Evolutionary conservation across 2,888 invertebrate genomes (phyloP).

Genomic region (Odontocerum albicorne): DNA sequence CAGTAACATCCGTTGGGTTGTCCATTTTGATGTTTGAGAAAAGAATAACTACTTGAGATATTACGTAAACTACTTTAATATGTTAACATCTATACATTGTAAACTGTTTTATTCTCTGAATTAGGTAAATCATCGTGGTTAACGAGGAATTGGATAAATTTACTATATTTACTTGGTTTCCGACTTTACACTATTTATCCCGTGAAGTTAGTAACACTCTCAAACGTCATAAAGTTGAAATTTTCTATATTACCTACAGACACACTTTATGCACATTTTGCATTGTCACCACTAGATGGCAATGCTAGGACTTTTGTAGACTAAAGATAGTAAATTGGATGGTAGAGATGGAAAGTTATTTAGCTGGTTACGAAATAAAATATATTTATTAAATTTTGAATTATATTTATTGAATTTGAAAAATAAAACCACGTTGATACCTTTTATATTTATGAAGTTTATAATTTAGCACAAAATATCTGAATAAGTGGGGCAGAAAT

Average conservation of each 20-base stretch:
- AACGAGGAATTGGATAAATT: conserved; percentile 6
- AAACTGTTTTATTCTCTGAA: background rate
- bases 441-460: too few relatives aligned
- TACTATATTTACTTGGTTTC: conserved; percentile 19
- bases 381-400: background rate
- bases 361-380: too few relatives aligned
- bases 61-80: background rate
- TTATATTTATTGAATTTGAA: too few relatives aligned
- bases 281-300: background rate
- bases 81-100: conserved; percentile 5
- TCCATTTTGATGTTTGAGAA: conserved; percentile 22
- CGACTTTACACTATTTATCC: conserved; percentile 18
- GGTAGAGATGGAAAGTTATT: too few relatives aligned
- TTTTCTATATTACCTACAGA: conserved; percentile 6
- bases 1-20: conserved; percentile 16
- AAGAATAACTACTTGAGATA: background rate
- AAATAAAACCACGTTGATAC: too few relatives aligned
- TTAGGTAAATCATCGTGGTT: conserved; percentile 14
- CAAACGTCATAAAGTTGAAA: conserved; percentile 15
- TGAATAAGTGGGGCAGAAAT: too few relatives aligned
- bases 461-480: too few relatives aligned
- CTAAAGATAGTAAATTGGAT: too few relatives aligned
- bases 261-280: background rate
- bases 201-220: conserved; percentile 22
- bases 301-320: too few relatives aligned